phyloP scores from a whole-genome alignment of 2,113 vertebrate genomes.

The Ciconia maguari region DNA sequence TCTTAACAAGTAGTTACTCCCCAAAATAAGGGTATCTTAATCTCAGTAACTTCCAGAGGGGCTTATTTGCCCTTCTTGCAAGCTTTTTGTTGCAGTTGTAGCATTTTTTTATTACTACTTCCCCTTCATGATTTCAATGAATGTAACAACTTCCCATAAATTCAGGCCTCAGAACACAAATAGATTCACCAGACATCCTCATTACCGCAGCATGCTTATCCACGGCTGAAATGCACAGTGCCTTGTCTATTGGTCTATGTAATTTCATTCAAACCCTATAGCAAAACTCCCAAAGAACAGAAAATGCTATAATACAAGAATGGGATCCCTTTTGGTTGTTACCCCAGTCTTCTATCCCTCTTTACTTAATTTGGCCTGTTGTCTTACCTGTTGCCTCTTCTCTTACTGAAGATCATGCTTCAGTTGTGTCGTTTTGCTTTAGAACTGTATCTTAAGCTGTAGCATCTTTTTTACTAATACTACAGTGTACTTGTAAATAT shows the following conservation, averaged over 20 bases:
- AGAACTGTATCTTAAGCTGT: background rate
- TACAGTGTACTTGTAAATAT: background rate
- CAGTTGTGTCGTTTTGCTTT: background rate
- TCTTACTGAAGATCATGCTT: background rate
- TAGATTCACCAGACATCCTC: background rate
- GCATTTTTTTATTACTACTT: background rate
- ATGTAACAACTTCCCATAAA: background rate
- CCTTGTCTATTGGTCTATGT: background rate
- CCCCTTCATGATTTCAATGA: background rate
- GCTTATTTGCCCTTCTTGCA: background rate
- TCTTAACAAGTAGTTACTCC: background rate
- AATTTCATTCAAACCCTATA: background rate
- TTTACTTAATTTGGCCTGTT: background rate
- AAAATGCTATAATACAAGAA: background rate
- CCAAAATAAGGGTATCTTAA: background rate
- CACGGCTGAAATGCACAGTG: background rate
- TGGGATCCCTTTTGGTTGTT: background rate
- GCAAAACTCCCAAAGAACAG: background rate
- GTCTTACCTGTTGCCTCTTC: background rate
- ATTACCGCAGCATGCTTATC: background rate
- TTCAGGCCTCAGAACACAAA: background rate
- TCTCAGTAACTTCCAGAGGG: background rate
- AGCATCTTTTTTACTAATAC: background rate
- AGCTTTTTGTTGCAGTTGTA: background rate
- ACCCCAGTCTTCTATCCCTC: background rate